A percentile compares a stretch with the other conserved stretches of the same genome.
Conservation (phyloP, 1,140 invertebrate species). For the Sinonovacula constricta region DNA sequence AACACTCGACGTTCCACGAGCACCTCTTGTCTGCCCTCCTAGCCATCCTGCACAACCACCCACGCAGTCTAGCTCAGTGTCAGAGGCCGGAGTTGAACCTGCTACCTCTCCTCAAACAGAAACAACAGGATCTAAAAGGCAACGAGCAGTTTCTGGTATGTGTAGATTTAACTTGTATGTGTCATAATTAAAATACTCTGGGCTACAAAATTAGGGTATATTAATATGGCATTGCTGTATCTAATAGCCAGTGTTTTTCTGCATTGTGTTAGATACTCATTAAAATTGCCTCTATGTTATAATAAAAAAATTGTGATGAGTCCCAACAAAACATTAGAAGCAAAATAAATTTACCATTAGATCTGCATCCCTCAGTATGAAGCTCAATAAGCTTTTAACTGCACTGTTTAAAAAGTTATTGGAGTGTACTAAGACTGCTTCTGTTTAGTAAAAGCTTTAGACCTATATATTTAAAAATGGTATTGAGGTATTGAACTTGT, state of each 20-base stretch:
- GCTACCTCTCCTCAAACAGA: conserved; percentile 76
- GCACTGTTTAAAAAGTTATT: too few relatives aligned
- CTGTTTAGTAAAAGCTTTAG: too few relatives aligned
- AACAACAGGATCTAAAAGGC: conserved; percentile 73
- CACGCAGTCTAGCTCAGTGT: conserved; percentile 80
- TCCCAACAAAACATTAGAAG: too few relatives aligned
- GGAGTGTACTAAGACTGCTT: too few relatives aligned
- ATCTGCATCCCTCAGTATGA: too few relatives aligned
- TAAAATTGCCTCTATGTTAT: too few relatives aligned
- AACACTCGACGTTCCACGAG: conserved; percentile 80
- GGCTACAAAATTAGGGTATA: not conserved
- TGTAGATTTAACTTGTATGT: not conserved
- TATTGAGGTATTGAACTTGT: too few relatives aligned
- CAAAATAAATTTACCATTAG: too few relatives aligned
- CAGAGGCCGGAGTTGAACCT: conserved; percentile 80
- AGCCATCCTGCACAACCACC: conserved; percentile 79
- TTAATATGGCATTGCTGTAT: not conserved
- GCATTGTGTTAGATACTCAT: not conserved
- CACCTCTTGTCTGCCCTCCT: conserved; percentile 81
- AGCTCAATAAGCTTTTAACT: too few relatives aligned
- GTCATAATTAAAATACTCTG: not conserved
- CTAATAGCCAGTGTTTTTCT: not conserved
- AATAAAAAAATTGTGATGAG: too few relatives aligned
- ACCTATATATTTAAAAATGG: too few relatives aligned
- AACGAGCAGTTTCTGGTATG: conserved; percentile 75